Base-by-base conservation (phyloP, 2,113 vertebrate species). In the Anas platyrhynchos region DNA sequence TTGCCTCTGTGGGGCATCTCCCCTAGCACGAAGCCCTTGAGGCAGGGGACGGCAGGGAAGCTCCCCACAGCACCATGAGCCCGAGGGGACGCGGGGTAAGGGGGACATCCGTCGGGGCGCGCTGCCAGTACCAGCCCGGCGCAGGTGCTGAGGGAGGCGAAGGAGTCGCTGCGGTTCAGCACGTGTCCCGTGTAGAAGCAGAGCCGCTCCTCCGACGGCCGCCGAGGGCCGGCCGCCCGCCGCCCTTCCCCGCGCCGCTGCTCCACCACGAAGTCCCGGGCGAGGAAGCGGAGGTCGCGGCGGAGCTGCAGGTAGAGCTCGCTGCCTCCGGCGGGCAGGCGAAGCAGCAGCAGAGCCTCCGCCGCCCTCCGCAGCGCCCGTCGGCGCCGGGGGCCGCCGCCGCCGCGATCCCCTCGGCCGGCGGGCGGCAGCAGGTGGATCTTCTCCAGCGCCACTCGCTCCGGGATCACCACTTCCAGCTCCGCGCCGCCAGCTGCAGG, bases 151-250 rank as follows among this genome's bases (percentile, higher is more conserved):
- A 99, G 61, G 1, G 99, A 98, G 81, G 97, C 99, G 91, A 98
- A 97, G 77, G 99, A 99, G 83, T 96, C 96, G 3, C 97, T 98
- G 84, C 98, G 98, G 97, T 99, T 99, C 44, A 99, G 93, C 32
- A 99, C 98, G 66, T 90, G 97, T 74, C 99, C 99, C 2, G 98
- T 98, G 98, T 99, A 99, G 96, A 99, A 99, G 97, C 99, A 99
- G 71, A 78, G 97, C 56, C 97, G 97, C 4, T 97, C 82, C 26
- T 61, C 66, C 95, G 97, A 38, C 81, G 91, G 52, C 68, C 88
- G 96, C 61, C 97, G 46, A 21, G 46, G 46, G 46, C 46, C 46
- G 46, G 46, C 9, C 46, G 4, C 46, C 20, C 20, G 10, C 46
- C 46, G 23, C 89, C 81, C 18, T 55, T 91, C 86, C 32, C 96